These are phyloP conservation scores for Garrulus glandarius DNA, from an alignment of 2,797 vertebrate genomes.

Conservation along the genomic window DNA sequence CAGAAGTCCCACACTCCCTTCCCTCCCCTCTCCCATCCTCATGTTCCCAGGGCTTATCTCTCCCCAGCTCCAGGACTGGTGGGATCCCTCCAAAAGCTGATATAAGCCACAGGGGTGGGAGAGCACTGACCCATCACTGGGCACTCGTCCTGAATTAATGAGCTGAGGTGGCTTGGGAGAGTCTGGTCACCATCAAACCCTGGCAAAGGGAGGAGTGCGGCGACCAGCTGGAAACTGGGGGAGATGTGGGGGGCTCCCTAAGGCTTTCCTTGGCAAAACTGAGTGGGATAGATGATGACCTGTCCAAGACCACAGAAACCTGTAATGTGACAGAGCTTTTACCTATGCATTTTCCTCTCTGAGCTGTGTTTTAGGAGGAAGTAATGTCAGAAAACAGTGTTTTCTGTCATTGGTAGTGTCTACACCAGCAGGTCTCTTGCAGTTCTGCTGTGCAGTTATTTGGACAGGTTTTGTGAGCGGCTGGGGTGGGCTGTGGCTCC, in stretches of 20 bases:
- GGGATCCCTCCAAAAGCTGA: background rate
- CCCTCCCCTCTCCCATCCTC: background rate
- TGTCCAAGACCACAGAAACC: background rate
- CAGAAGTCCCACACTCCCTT: background rate
- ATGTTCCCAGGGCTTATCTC: background rate
- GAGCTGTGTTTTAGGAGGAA: background rate
- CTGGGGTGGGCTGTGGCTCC: background rate
- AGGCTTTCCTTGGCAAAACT: background rate
- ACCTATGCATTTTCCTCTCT: background rate
- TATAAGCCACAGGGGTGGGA: background rate
- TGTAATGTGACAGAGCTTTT: background rate
- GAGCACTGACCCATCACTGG: background rate
- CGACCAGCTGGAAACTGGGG: background rate
- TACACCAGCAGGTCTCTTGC: background rate
- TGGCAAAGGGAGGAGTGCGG: rapidly evolving
- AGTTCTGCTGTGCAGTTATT: background rate
- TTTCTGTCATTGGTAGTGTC: background rate
- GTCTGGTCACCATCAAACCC: background rate
- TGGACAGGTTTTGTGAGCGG: background rate
- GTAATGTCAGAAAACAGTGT: background rate
- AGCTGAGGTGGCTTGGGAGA: background rate
- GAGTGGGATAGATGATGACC: background rate
- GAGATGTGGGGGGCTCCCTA: background rate
- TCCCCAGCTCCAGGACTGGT: background rate
- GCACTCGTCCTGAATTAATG: rapidly evolving